These are phyloP conservation scores for pig (Sus scrofa) DNA, from an alignment of 2,113 vertebrate genomes.

Conservation along the genomic window DNA sequence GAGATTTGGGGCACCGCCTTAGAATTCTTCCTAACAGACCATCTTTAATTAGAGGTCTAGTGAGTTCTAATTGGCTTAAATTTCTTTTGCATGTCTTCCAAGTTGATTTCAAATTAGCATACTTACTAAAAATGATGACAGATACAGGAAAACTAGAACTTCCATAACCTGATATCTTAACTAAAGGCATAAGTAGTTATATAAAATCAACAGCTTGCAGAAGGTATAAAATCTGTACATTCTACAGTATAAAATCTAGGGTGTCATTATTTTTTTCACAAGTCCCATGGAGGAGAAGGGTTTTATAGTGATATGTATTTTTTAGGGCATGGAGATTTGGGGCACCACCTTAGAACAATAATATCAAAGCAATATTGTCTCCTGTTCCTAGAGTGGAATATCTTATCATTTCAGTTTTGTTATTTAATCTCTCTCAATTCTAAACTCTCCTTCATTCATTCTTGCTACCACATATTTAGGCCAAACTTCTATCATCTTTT, in stretches of 20 bases:
- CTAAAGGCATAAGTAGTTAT: not conserved
- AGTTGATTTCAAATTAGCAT: not conserved
- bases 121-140: not conserved
- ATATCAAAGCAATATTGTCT: not conserved
- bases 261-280: not conserved
- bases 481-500: not conserved
- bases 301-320: too few relatives aligned
- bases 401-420: not conserved
- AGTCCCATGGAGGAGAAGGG: too few relatives aligned
- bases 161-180: not conserved
- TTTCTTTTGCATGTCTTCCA: not conserved
- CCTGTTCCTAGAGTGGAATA: not conserved
- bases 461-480: not conserved
- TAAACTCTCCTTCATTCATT: not conserved
- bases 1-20: not conserved
- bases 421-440: not conserved
- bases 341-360: too few relatives aligned
- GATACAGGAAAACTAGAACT: not conserved
- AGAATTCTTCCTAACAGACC: not conserved
- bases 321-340: too few relatives aligned
- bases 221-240: not conserved
- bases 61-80: not conserved
- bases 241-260: not conserved
- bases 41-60: not conserved
- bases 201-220: not conserved